A percentile compares a stretch with the other conserved stretches of the same genome.
Evolutionary conservation across 2,113 vertebrate species (phyloP).

Genomic region (Anoplopoma fimbria): DNA sequence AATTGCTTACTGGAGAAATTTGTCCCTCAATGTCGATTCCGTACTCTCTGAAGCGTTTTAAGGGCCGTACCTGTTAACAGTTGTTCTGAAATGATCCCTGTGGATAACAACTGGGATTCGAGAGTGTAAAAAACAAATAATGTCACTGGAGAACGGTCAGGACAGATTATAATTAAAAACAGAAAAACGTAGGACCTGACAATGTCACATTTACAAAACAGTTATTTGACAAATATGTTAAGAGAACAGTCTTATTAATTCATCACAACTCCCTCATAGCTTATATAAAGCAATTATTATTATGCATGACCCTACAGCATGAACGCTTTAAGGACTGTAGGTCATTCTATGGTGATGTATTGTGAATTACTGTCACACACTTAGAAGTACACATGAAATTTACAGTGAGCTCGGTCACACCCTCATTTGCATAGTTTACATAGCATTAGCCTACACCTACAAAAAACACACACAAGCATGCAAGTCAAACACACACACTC

Average conservation of each 20-base stretch:
- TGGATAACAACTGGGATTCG: constrained; percentile 24
- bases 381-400: constrained; percentile 70
- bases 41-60: constrained; percentile 87
- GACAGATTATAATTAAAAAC: constrained; percentile 30
- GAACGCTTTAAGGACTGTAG: constrained; percentile 2
- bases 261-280: background rate
- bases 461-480: constrained; percentile 38
- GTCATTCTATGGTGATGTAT: constrained; percentile 39
- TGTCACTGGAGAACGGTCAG: constrained; percentile 9
- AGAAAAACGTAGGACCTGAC: background rate
- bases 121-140: constrained; percentile 45
- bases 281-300: background rate
- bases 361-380: constrained; percentile 57
- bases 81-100: constrained; percentile 83
- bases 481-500: constrained; percentile 37
- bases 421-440: constrained; percentile 64
- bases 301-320: constrained; percentile 9
- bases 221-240: background rate
- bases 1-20: constrained; percentile 98
- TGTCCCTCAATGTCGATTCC: constrained; percentile 97
- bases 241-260: background rate
- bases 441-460: constrained; percentile 29
- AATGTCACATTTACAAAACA: constrained; percentile 11
- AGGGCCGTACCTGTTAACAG: constrained; percentile 89
- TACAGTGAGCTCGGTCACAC: constrained; percentile 69